Evolutionary conservation across 2,888 invertebrate genomes (phyloP).

Genomic region (Macaria liturata): DNA sequence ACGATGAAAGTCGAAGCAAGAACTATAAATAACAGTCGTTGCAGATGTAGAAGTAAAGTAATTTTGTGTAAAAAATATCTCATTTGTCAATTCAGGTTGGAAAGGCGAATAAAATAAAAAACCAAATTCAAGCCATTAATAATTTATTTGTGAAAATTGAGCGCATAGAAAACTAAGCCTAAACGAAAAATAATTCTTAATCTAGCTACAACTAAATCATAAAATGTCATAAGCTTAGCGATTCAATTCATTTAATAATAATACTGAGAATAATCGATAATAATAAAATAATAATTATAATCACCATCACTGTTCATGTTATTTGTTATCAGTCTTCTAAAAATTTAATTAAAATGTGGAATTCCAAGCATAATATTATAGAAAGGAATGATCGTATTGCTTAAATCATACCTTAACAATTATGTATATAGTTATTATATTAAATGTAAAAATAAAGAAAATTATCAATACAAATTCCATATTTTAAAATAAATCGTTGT

Average conservation of each 20-base stretch:
- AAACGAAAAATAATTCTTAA: slow-evolving; percentile 49
- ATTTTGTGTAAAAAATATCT: too few relatives aligned
- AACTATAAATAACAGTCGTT: too few relatives aligned
- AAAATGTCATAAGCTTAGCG: slow-evolving; percentile 42
- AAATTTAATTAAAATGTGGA: slow-evolving; percentile 35
- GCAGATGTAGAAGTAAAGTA: too few relatives aligned
- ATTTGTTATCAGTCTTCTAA: slow-evolving; percentile 36
- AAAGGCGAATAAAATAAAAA: slow-evolving; percentile 19
- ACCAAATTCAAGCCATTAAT: slow-evolving; percentile 56
- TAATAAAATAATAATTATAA: slow-evolving; percentile 25
- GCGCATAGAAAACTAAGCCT: slow-evolving; percentile 72
- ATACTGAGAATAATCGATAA: slow-evolving; percentile 36
- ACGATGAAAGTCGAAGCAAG: too few relatives aligned
- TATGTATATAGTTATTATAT: too few relatives aligned
- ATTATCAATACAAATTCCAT: too few relatives aligned
- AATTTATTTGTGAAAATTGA: slow-evolving; percentile 79
- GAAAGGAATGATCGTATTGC: slow-evolving; percentile 26
- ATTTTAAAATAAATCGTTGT: too few relatives aligned
- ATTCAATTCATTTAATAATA: slow-evolving; percentile 38
- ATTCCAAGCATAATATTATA: slow-evolving; percentile 18
- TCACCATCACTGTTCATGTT: slow-evolving; percentile 27
- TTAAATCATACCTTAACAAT: too few relatives aligned
- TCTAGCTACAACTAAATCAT: slow-evolving; percentile 42
- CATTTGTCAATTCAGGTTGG: too few relatives aligned
- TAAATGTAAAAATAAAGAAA: too few relatives aligned